These are phyloP conservation scores for Eriosoma lanigerum DNA, from an alignment of 1,140 invertebrate genomes.

Conservation along the genomic window DNA sequence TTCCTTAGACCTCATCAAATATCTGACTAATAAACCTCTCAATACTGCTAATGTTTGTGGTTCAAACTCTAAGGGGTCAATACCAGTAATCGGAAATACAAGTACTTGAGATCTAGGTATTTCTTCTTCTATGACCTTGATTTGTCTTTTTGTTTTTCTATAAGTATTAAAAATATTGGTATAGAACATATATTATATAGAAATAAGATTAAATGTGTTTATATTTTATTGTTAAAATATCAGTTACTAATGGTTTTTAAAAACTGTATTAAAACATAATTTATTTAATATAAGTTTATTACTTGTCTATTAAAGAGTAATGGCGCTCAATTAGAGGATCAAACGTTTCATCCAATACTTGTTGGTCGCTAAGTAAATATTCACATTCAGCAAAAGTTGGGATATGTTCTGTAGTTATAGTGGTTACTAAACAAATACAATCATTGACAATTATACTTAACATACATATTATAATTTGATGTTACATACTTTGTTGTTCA, in stretches of 20 bases:
- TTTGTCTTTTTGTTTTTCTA: constrained; percentile 76
- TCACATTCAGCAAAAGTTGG: constrained; percentile 85
- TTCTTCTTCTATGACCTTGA: constrained; percentile 86
- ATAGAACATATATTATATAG: no score
- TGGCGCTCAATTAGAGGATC: constrained; percentile 75
- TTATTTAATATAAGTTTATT: constrained; percentile 45
- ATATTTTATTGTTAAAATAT: no score
- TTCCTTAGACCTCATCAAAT: constrained; percentile 93
- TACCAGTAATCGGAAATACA: constrained; percentile 83
- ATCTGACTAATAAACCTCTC: constrained; percentile 87
- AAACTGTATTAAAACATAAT: no score
- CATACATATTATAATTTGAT: neutral
- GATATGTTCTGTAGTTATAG: constrained; percentile 47
- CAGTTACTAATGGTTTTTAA: no score
- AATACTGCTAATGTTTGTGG: constrained; percentile 90
- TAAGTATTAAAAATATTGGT: constrained; percentile 59
- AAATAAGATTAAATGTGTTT: no score
- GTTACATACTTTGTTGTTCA: constrained; percentile 35
- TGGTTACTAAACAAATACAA: constrained; percentile 36
- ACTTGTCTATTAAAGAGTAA: constrained; percentile 70
- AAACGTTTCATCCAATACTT: constrained; percentile 71
- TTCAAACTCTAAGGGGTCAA: constrained; percentile 79
- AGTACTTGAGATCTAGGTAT: constrained; percentile 89
- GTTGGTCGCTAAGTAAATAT: constrained; percentile 81
- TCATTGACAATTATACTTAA: neutral